phyloP scores from a whole-genome alignment of 1,140 invertebrate genomes.

The Trichonephila clavipes region DNA sequence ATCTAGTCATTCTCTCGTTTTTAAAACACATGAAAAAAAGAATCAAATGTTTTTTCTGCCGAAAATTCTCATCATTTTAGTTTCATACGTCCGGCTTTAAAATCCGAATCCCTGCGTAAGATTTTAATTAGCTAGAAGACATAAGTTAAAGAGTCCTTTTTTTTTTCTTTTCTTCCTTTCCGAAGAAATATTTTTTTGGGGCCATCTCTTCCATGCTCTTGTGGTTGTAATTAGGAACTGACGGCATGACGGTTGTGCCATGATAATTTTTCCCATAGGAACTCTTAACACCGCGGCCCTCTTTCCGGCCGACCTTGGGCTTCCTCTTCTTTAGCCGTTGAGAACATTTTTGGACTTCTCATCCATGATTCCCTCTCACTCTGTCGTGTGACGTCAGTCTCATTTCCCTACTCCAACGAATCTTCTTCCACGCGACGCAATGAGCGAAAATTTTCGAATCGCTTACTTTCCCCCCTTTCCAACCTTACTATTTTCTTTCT shows the following conservation, averaged over 20 bases:
- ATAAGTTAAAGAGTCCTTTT: slow-evolving; percentile 1
- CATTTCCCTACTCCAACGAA: slow-evolving; percentile 53
- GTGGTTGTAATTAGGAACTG: slow-evolving; percentile 56
- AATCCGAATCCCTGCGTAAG: slow-evolving; percentile 9
- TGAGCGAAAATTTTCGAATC: not conserved
- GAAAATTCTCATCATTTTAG: not conserved
- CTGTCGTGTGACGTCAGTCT: slow-evolving; percentile 49
- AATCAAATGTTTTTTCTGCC: not conserved
- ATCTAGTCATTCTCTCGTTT: not conserved
- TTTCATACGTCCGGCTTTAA: not conserved
- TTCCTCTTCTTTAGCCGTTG: slow-evolving; percentile 48
- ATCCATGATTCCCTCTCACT: slow-evolving; percentile 62
- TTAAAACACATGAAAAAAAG: not conserved
- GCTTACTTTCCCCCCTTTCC: not conserved
- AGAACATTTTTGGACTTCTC: slow-evolving; percentile 66
- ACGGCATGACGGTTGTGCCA: slow-evolving; percentile 65
- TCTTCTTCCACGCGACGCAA: slow-evolving; percentile 31
- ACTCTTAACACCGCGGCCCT: slow-evolving; percentile 29
- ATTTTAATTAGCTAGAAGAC: slow-evolving; percentile 45
- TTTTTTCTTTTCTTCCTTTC: not conserved
- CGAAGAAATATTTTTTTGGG: slow-evolving; percentile 40
- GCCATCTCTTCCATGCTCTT: slow-evolving; percentile 57
- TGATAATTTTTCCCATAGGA: slow-evolving; percentile 73
- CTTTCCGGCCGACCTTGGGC: slow-evolving; percentile 70
- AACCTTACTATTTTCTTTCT: not conserved